Percentiles rank a stretch among this genome's conserved stretches.
Conservation (phyloP, 2,113 vertebrate genomes). For the Neomonachus schauinslandi region DNA sequence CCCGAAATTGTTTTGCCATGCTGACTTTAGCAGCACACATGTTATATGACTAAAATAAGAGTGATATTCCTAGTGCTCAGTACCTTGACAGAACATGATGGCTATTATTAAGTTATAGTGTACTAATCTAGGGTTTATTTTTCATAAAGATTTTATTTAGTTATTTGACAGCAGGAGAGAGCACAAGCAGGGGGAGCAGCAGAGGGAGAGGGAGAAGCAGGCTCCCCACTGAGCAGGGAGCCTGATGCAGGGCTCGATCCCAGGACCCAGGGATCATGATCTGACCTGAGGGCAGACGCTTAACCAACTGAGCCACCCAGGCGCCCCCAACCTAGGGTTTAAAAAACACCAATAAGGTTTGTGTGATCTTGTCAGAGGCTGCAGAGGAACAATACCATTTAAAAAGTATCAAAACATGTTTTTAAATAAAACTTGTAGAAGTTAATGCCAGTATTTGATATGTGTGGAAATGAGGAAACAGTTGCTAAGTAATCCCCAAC, state of each 20-base stretch:
- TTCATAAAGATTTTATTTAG: no score
- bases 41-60: conserved; percentile 64
- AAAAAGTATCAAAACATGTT: background rate
- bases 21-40: background rate
- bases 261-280: no score
- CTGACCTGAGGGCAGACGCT: no score
- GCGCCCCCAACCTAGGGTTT: background rate
- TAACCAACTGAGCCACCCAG: no score
- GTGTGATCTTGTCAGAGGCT: background rate
- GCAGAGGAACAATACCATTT: background rate
- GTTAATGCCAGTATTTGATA: background rate
- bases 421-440: background rate
- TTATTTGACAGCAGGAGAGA: no score
- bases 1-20: background rate
- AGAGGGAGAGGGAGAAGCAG: no score
- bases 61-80: background rate
- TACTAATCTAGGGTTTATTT: background rate
- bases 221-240: no score
- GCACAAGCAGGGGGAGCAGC: no score
- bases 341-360: background rate
- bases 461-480: background rate
- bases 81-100: background rate
- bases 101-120: background rate
- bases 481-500: background rate
- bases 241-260: no score